Base-by-base conservation (phyloP, 2,888 invertebrate species). In the Drosophila ustulata region DNA sequence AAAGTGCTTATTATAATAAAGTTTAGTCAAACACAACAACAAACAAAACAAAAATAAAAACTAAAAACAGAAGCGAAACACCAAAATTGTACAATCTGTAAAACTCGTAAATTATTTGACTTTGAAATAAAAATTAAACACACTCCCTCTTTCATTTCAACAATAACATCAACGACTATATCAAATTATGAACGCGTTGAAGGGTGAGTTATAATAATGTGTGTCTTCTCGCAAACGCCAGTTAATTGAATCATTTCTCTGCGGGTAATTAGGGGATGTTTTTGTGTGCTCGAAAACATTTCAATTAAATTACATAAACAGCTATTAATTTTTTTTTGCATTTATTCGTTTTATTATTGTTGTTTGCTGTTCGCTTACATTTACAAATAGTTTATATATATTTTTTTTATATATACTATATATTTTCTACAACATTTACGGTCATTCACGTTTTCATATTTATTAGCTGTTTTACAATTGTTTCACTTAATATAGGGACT, bases 341-440 rank as follows among this genome's bases (percentile, higher is more conserved):
- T 87, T 75, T 72, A 77, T 80, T 80, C 69, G 80, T 83, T 86
- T 82, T 80, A 70, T 85, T 80, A 67, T 79, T 80, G 71, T 79
- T 79, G 71, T 71, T 79, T 79, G 71, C 76, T 50, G 55, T 77
- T 85, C 55, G 79, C 88, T 85, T 85, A 85, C 85, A 85, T 79
- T 80, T 85, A 85, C 83, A 85, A 85, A 79, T 86, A 80, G 81
- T 88, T 84, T 80, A 71, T 76, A 76, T 75, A 74, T 82, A 80
- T 80, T 43, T 52, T 71, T 49, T 71, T 47, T 82, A 87, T 86
- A 87, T 83, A 84, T 84, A 77, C 84, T 82, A 85, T 83, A 88
- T 85, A 85, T 83, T 84, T 80, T 82, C 83, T 84, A 84, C 83
- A 84, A 84, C 83, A 88, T 88, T 84, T 82, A 84, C 80, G 88